Percentiles rank a stretch among this genome's conserved stretches.
Conservation (phyloP, 2,888 invertebrate species). For the Criorhina ranunculi region DNA sequence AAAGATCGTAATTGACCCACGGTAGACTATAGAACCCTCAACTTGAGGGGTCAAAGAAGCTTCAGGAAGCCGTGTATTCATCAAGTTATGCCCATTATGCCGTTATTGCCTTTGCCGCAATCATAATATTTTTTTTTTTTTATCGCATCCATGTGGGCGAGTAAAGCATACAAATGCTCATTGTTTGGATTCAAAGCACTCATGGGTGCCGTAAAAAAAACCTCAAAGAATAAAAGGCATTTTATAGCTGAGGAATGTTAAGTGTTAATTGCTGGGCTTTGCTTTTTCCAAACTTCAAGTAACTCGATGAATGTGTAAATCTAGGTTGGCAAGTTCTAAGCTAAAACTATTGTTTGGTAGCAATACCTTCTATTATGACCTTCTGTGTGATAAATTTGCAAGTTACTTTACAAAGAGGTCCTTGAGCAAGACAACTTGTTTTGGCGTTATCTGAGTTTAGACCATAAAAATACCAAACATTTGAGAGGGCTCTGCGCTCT, state of each 20-base stretch:
- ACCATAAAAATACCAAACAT: constrained; percentile 51
- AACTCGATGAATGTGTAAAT: constrained; percentile 11
- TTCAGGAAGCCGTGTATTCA: constrained; percentile 52
- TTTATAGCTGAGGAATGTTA: constrained; percentile 34
- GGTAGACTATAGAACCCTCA: constrained; percentile 7
- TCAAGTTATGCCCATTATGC: constrained; percentile 56
- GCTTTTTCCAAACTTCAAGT: neutral
- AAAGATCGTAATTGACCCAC: constrained; percentile 30
- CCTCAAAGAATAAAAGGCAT: constrained; percentile 19
- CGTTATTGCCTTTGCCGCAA: constrained; percentile 55
- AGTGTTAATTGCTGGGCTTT: constrained; percentile 52
- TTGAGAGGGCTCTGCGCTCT: constrained; percentile 28
- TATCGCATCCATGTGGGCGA: constrained; percentile 54
- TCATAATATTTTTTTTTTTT: constrained; percentile 59
- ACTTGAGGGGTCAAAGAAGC: constrained; percentile 29
- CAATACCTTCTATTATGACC: constrained; percentile 12
- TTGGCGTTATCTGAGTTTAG: constrained; percentile 35
- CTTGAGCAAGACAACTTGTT: constrained; percentile 60
- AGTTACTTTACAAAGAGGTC: constrained; percentile 38
- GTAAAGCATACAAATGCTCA: constrained; percentile 50
- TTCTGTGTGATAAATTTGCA: constrained; percentile 23
- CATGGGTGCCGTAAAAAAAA: constrained; percentile 22
- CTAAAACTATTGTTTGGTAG: neutral
- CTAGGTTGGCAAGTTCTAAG: constrained; percentile 4
- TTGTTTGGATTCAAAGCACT: constrained; percentile 26